Base-by-base conservation (phyloP, 2,888 invertebrate genomes). In the Agrotis puta region DNA sequence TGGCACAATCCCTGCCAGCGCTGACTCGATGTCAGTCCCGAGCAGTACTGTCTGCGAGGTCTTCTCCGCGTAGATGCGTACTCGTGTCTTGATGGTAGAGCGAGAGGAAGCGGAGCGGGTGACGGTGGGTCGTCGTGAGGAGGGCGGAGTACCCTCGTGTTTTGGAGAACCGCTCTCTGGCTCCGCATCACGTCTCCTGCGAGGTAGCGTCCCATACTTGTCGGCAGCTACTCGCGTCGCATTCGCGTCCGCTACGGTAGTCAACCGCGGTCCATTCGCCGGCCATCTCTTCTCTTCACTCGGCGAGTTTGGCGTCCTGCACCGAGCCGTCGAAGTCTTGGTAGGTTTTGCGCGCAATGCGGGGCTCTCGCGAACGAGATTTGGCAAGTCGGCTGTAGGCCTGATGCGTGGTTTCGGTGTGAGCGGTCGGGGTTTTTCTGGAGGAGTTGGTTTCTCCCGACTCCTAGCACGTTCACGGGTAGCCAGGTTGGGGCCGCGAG, bases 11-110 rank as follows among this genome's bases (percentile, higher is more conserved):
- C 98, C 98, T 0, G 97, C 97, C 64, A 98, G 94, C 7, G 97
- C 97, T 22, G 97, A 97, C 79, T 98, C 98, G 33, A 98, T 96
- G 87, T 98, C 98, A 3, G 94, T 92, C 66, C 97, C 97, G 1
- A 98, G 97, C 64, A 98, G 92, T 33, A 97, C 98, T 1, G 98
- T 98, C 91, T 98, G 98, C 18, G 97, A 97, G 61, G 97, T 96
- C 48, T 97, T 98, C 92, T 98, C 98, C 83, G 98, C 98, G 90
- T 98, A 98, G 81, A 98, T 98, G 87, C 97, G 96, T 1, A 98
- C 95, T 43, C 95, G 91, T 9, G 93, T 90, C 83, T 94, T 94
- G 20, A 92, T 91, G 2, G 94, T 89, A 16, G 94, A 91, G 18
- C 95, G 92, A 11, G 95, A 93, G 0, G 95, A 95, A 39, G 88